Conservation (phyloP, 2,888 invertebrate species). For the Cheilosia vernalis region DNA sequence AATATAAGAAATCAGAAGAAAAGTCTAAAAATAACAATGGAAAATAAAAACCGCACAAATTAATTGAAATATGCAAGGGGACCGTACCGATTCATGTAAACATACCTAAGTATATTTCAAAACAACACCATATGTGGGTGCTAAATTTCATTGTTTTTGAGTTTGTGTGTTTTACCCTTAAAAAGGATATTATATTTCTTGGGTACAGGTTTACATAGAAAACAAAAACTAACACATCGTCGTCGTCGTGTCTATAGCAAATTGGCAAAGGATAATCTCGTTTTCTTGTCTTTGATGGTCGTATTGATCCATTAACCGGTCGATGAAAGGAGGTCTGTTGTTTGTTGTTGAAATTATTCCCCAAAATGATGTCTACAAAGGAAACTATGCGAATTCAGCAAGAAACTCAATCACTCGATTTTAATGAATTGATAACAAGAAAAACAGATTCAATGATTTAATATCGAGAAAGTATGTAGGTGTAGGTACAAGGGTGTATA, state of each 20-base stretch:
- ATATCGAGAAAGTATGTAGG: constrained; percentile 14
- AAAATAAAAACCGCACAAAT: constrained; percentile 29
- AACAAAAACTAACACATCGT: constrained; percentile 34
- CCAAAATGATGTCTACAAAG: constrained; percentile 23
- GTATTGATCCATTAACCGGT: constrained; percentile 17
- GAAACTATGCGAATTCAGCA: background rate
- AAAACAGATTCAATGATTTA: constrained; percentile 52
- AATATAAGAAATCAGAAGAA: constrained; percentile 14
- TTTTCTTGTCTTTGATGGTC: constrained; percentile 36
- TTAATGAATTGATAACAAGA: constrained; percentile 59
- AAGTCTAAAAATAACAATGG: background rate
- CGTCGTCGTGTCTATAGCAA: constrained; percentile 36
- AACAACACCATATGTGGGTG: no score
- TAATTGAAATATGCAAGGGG: constrained; percentile 60
- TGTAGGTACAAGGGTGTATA: background rate
- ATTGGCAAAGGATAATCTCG: constrained; percentile 55
- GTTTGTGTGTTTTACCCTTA: no score
- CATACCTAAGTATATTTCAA: background rate
- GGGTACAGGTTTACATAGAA: background rate
- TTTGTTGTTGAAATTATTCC: constrained; percentile 38
- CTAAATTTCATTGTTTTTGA: no score
- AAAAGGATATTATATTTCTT: no score
- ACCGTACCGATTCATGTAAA: background rate
- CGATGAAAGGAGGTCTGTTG: constrained; percentile 2
- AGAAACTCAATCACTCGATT: constrained; percentile 52